These are phyloP conservation scores for Microcebus lehilahytsara DNA, from an alignment of 2,113 vertebrate species.

Conservation along the genomic window DNA sequence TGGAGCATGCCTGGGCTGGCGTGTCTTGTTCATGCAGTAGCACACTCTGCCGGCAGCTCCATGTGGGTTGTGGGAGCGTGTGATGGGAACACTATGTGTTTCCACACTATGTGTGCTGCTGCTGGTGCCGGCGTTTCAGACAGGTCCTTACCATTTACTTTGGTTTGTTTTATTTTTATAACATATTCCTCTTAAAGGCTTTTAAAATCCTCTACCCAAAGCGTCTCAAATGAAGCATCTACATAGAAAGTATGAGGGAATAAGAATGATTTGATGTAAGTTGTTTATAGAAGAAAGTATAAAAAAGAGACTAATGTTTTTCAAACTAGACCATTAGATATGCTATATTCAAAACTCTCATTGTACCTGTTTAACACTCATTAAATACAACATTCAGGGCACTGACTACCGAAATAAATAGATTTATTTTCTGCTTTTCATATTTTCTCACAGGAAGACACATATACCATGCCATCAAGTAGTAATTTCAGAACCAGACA, in stretches of 20 bases:
- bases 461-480: slow-evolving; percentile 7
- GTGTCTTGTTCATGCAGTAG: slow-evolving; percentile 59
- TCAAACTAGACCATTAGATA: slow-evolving; percentile 56
- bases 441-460: slow-evolving; percentile 62
- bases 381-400: slow-evolving; percentile 66
- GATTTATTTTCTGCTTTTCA: slow-evolving; percentile 61
- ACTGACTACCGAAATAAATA: slow-evolving; percentile 66
- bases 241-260: background rate
- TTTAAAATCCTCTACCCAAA: slow-evolving; percentile 44
- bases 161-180: slow-evolving; percentile 24
- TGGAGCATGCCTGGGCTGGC: too few species aligned
- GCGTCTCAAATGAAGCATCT: background rate
- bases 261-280: slow-evolving; percentile 34
- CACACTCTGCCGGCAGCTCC: slow-evolving; percentile 46
- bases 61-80: background rate
- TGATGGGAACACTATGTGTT: slow-evolving; percentile 53
- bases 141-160: background rate
- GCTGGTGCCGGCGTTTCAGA: slow-evolving; percentile 36
- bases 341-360: slow-evolving; percentile 48
- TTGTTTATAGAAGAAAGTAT: background rate
- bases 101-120: slow-evolving; percentile 17
- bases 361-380: slow-evolving; percentile 58
- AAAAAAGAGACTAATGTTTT: slow-evolving; percentile 15
- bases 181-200: slow-evolving; percentile 50
- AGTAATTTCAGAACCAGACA: slow-evolving; percentile 36